Percentiles rank a stretch among this genome's conserved stretches.
Evolutionary conservation across 2,888 invertebrate genomes (phyloP).

Genomic region (Fabriciana adippe): DNA sequence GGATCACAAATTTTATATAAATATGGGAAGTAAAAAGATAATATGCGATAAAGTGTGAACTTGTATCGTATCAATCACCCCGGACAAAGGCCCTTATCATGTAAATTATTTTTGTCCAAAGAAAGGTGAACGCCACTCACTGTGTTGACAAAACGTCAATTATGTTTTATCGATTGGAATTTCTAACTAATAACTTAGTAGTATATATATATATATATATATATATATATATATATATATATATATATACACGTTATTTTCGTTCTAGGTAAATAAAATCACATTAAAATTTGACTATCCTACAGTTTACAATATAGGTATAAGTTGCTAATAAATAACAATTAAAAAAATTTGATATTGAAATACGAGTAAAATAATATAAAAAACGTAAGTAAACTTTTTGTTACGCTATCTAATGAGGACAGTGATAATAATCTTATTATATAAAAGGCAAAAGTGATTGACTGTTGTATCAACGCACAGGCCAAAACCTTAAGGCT

Average conservation of each 20-base stretch:
- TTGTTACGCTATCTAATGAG: too few species aligned
- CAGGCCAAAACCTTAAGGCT: too few species aligned
- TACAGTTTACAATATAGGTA: too few species aligned
- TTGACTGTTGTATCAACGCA: too few species aligned
- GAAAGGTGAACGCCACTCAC: slow-evolving; percentile 38
- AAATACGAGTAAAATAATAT: too few species aligned
- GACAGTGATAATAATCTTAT: too few species aligned
- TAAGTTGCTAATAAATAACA: too few species aligned
- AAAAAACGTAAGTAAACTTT: too few species aligned
- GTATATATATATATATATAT: too few species aligned
- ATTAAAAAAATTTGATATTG: too few species aligned
- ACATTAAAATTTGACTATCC: not conserved
- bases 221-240: too few species aligned
- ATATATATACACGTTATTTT: not conserved
- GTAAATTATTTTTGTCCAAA: slow-evolving; percentile 42
- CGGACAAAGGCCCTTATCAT: slow-evolving; percentile 43
- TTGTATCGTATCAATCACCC: slow-evolving; percentile 26
- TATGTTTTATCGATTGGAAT: slow-evolving; percentile 42
- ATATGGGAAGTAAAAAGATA: slow-evolving; percentile 30
- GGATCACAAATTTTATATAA: slow-evolving; percentile 3
- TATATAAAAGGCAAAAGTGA: too few species aligned
- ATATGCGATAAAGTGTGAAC: slow-evolving; percentile 25
- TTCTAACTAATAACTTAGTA: slow-evolving; percentile 1
- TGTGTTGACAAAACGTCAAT: slow-evolving; percentile 25
- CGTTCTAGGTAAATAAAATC: not conserved